Conservation (phyloP, 1,140 invertebrate genomes). For the Parasteatoda tepidariorum region DNA sequence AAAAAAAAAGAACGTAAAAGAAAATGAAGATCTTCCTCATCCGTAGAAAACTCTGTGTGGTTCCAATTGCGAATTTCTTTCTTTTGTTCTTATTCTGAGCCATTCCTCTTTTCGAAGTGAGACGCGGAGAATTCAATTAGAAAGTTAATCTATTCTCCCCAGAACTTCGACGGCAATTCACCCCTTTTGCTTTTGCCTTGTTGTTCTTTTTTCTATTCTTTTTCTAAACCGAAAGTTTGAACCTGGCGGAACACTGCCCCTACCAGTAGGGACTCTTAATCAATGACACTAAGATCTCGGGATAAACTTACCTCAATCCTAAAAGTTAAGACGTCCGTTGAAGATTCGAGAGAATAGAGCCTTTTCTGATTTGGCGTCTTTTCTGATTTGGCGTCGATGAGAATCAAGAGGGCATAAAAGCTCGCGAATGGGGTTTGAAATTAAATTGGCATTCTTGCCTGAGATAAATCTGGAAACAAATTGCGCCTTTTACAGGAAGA, state of each 20-base stretch:
- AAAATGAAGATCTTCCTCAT: not conserved
- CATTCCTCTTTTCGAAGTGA: not conserved
- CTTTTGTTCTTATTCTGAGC: not conserved
- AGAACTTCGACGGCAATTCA: not conserved
- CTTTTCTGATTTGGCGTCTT: not conserved
- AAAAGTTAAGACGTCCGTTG: not conserved
- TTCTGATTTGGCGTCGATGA: too few species aligned
- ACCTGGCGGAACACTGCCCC: not conserved
- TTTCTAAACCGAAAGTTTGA: not conserved
- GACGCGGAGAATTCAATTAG: not conserved
- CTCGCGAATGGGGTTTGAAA: not conserved
- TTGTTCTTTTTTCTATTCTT: too few species aligned
- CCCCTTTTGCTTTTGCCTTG: not conserved
- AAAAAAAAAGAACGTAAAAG: not conserved
- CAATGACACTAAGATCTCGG: not conserved
- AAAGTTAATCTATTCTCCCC: constrained; percentile 13
- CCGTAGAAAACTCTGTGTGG: not conserved
- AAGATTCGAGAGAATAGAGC: not conserved
- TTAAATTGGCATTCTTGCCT: not conserved
- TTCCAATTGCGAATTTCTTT: constrained; percentile 2
- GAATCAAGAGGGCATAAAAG: not conserved
- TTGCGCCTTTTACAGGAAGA: not conserved
- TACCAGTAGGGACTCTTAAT: not conserved
- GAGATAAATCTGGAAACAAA: not conserved
- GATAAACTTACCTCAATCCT: not conserved